phyloP scores from a whole-genome alignment of 2,797 vertebrate genomes.

The Squalus acanthias region DNA sequence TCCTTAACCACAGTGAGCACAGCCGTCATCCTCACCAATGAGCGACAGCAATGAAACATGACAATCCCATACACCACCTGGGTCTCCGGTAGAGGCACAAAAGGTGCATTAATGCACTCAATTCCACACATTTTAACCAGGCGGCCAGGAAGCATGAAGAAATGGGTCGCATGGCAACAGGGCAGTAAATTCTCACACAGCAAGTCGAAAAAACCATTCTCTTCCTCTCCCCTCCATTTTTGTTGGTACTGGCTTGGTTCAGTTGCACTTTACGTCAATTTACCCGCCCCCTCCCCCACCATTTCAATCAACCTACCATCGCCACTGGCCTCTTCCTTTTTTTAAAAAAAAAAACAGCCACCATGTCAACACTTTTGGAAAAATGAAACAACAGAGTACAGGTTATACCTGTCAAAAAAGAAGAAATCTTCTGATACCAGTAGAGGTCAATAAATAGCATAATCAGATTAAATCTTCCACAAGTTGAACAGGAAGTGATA shows the following conservation, averaged over 20 bases:
- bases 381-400: not conserved
- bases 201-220: not conserved
- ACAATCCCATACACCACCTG: not conserved
- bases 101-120: not conserved
- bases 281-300: not conserved
- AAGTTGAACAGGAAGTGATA: not conserved
- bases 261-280: not conserved
- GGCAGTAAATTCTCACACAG: not conserved
- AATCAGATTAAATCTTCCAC: not conserved
- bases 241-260: not conserved
- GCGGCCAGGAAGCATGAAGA: not conserved
- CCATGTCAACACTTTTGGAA: no score
- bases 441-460: not conserved
- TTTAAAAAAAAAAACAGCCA: not conserved
- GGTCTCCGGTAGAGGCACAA: not conserved
- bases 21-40: not conserved
- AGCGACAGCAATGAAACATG: not conserved
- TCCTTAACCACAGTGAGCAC: not conserved
- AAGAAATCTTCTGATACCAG: not conserved
- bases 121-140: not conserved
- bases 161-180: not conserved
- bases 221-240: not conserved
- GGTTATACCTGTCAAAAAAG: not conserved
- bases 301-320: not conserved
- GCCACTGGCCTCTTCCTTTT: not conserved